Base-by-base conservation (phyloP, 2,888 invertebrate species). In the Subacronicta megacephala region DNA sequence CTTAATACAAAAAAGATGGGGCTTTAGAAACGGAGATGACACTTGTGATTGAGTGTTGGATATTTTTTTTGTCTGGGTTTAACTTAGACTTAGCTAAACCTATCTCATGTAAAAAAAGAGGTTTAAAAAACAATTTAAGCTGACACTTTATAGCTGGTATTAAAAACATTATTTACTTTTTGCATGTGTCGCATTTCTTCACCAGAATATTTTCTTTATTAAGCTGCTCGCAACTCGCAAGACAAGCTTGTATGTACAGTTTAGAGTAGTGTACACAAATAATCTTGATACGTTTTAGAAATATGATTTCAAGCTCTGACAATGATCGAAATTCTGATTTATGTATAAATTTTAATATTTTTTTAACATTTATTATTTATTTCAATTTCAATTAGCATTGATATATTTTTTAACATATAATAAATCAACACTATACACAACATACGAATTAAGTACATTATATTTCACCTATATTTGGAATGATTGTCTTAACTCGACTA, bases 401-500 rank as follows among this genome's bases (percentile, higher is more conserved):
- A 16, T 33, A 46, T 37, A 43, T 15, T 65, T 43, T 46, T 29
- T 10, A 66, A 51, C 29, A n/a, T 33, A 56, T 33, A 17, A 40
- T 13, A 29, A 10, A 37, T 50, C 29, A 44, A 66, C 20, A 60
- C 37, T 46, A 60, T 47, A 46, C 31, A 26, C 3, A 64, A 61
- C 58, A 64, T 55, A 72, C 61, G 40, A 56, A 53, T 53, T 42
- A 40, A 41, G 18, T 58, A 49, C 29, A 62, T 40, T 29, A 41
- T 54, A 43, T 31, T 49, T 57, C 41, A n/a, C 35, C 37, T 55
- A 52, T 56, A 60, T 38, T 51, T 57, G 54, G 62, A 75, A 63
- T 63, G 52, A 16, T 43, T 70, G 0, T 18, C 35, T 62, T 61
- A 59, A 62, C 56, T 68, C 47, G 49, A 58, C 55, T 37, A 51